Percentiles rank a stretch among this genome's conserved stretches.
Conservation (phyloP, 2,113 vertebrate genomes). For the Chauna torquata region DNA sequence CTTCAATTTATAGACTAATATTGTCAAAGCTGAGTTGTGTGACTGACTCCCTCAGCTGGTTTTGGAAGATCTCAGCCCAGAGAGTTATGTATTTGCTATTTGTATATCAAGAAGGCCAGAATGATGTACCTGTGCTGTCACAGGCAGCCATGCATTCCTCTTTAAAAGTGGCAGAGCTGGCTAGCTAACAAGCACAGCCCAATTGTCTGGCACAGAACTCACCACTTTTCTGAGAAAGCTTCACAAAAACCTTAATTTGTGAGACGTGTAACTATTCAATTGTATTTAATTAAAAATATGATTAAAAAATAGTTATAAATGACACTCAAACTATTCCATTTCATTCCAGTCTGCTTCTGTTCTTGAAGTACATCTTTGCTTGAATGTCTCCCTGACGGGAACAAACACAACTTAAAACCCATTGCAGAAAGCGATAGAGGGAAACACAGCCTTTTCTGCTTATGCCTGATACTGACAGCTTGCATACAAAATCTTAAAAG, state of each 20-base stretch:
- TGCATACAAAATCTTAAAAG: slow-evolving; percentile 69
- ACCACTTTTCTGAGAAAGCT: background rate
- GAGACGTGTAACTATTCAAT: background rate
- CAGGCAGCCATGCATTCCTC: background rate
- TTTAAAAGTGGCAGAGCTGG: background rate
- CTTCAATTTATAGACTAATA: background rate
- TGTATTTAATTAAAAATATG: background rate
- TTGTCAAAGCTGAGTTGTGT: background rate
- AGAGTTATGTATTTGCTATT: background rate
- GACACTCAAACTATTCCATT: background rate
- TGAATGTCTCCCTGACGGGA: background rate
- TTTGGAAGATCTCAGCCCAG: background rate
- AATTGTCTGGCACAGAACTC: background rate
- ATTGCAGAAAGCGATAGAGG: slow-evolving; percentile 60
- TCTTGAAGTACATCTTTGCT: background rate
- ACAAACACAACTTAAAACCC: slow-evolving; percentile 49
- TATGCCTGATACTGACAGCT: slow-evolving; percentile 61
- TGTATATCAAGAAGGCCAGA: background rate
- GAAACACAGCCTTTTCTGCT: slow-evolving; percentile 71
- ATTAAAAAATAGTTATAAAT: background rate
- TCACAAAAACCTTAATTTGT: background rate
- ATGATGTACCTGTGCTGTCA: background rate
- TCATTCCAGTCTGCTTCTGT: background rate
- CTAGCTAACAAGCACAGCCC: background rate
- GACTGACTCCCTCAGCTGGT: background rate